Percentiles rank a stretch among this genome's conserved stretches.
Evolutionary conservation across 2,797 vertebrate genomes (phyloP).

Genomic region (Onychomys arenicola): DNA sequence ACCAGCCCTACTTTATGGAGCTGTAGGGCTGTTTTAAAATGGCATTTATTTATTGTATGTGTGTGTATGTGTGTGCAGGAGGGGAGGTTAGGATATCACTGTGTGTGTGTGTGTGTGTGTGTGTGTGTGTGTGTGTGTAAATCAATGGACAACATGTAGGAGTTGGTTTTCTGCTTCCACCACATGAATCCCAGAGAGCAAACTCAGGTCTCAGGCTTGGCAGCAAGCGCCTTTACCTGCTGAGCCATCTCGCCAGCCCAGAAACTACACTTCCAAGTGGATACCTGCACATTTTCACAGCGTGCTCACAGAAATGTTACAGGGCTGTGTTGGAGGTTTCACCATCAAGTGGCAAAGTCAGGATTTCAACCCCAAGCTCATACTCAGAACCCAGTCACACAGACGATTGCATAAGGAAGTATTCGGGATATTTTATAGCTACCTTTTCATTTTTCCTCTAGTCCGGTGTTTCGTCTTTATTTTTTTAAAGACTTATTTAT

Average conservation of each 20-base stretch:
- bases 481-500: neutral
- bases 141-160: neutral
- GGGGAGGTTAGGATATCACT: too few relatives aligned
- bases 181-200: too few relatives aligned
- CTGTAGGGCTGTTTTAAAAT: neutral
- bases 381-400: neutral
- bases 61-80: neutral
- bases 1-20: neutral
- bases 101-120: neutral
- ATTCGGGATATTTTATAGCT: neutral
- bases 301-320: neutral
- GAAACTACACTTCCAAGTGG: neutral
- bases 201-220: neutral
- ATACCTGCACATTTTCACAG: neutral
- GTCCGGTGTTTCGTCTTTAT: neutral
- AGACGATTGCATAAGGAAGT: neutral
- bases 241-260: neutral
- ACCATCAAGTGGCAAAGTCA: neutral
- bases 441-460: neutral
- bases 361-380: neutral
- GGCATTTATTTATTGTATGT: too few relatives aligned
- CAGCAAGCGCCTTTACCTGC: neutral
- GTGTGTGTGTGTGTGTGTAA: neutral
- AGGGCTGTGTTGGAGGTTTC: neutral
- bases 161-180: neutral